Evolutionary conservation across 2,113 vertebrate genomes (phyloP).

Genomic region (Daubentonia madagascariensis): DNA sequence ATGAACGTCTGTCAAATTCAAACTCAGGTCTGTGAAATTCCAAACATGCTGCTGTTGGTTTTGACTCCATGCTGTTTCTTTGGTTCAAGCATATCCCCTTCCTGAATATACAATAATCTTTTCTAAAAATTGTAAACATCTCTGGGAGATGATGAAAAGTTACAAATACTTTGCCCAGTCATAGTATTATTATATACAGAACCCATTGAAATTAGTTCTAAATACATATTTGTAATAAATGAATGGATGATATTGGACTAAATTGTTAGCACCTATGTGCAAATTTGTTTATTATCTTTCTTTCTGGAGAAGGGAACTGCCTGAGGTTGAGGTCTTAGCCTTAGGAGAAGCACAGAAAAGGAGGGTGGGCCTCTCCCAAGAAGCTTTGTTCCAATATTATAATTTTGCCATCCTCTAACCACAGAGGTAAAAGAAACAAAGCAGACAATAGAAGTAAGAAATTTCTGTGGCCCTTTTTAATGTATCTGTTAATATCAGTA

Average conservation of each 20-base stretch:
- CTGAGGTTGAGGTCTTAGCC: neutral
- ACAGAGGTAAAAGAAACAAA: neutral
- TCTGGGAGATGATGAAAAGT: neutral
- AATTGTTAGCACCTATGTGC: neutral
- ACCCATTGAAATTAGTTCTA: neutral
- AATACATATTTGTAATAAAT: neutral
- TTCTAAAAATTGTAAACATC: neutral
- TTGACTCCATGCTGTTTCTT: neutral
- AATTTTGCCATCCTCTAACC: neutral
- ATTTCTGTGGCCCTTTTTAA: neutral
- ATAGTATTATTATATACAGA: neutral
- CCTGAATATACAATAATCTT: neutral
- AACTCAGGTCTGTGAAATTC: neutral
- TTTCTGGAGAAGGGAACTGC: neutral
- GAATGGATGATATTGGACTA: neutral
- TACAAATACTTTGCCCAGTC: neutral
- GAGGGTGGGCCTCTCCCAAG: neutral
- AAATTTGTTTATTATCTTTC: neutral
- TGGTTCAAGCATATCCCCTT: neutral
- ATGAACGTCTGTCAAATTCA: neutral
- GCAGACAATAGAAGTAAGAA: neutral
- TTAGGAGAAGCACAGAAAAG: neutral
- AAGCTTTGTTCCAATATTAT: neutral
- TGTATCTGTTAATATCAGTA: neutral
- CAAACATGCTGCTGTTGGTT: neutral